Base-by-base conservation (phyloP, 2,888 invertebrate species). In the Cheilosia grossa region DNA sequence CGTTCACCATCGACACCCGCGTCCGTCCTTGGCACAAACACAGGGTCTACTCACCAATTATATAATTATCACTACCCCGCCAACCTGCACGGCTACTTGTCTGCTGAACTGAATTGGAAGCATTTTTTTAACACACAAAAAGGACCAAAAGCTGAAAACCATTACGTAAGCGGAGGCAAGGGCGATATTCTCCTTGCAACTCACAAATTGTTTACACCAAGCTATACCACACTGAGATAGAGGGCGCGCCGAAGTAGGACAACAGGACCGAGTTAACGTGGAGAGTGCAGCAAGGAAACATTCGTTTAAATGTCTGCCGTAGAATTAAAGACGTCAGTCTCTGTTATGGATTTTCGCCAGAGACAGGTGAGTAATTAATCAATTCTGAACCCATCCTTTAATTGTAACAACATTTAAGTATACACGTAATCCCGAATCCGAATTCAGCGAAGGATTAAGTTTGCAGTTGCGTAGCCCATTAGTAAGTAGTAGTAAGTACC, bases 291-390 rank as follows among this genome's bases (percentile, higher is more conserved):
- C 69, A 81, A 74, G 67, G 78, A 64, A 83, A 66, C 70, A 77
- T 75, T 67, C 69, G 77, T 82, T 87, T 87, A 87, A 87, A 88
- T 88, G 88, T 87, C 88, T 77, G 87, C 87, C 72, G 79, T 88
- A 42, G 88, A 88, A 87, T 86, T 88, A 82, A 87, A 87, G 72
- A 83, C 87, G 72, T 70, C 88, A 82, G 88, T 88, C 72, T 81
- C 88, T 81, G 88, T 88, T 78, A 88, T 88, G 88, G 88, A 88
- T 78, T 88, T 88, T 80, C 88, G 87, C 67, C 88, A 88, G 75
- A 88, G 87, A 88, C 88, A 88, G 88, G 88, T 88, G 80, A 83
- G 88, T 86, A 86, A 79, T 75, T 83, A 83, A 77, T 87, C 77
- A 83, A 64, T 86, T 70, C 49, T 58, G 70, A 81, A 74, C 58